Base-by-base conservation (phyloP, 2,888 invertebrate genomes). In the Brachynemurus nebulosus region DNA sequence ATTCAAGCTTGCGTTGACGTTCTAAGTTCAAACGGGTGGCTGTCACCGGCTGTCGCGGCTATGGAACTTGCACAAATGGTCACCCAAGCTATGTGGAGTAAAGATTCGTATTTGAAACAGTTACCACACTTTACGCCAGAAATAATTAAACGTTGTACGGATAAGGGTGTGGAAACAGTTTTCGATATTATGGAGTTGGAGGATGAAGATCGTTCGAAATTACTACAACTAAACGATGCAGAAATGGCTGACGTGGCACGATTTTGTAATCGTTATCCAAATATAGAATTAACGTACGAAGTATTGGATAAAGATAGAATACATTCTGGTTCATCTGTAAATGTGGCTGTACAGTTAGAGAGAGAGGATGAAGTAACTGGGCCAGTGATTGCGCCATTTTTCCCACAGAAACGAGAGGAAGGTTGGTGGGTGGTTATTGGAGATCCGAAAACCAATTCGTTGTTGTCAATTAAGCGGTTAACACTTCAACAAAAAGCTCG, bases 41-140 rank as follows among this genome's bases (percentile, higher is more conserved):
- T 99, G 40, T 82, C 91, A 0, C 97, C 98, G 0, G 98, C 97
- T 3, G 89, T 99, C 33, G 93, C 96, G 14, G 96, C 97, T 56
- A 99, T 99, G 98, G 98, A 98, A 67, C 70, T 99, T 57, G 93
- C 97, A 0, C 98, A 98, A 69, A 99, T 98, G 97, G 89, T 92
- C 2, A 98, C 98, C 0, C 98, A 99, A 67, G 97, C 97, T 8
- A 95, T 98, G 95, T 98, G 97, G 95, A 91, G 88, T 57, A 96
- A 95, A 65, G 98, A 98, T 67, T 91, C 93, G 0, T 95, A 96
- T 60, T 72, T 99, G 48, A 84, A 95, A 49, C 98, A 99, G 60
- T 66, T 99, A 60, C 98, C 98, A 2, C 96, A 98, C 67, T 97
- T 97, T 64, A 83, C 77, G 3, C 60, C 72, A 0, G 96, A 93